A percentile compares a stretch with the other conserved stretches of the same genome.
These are phyloP conservation scores for Tenodera sinensis DNA, from an alignment of 2,888 invertebrate genomes.

Conservation along the genomic window DNA sequence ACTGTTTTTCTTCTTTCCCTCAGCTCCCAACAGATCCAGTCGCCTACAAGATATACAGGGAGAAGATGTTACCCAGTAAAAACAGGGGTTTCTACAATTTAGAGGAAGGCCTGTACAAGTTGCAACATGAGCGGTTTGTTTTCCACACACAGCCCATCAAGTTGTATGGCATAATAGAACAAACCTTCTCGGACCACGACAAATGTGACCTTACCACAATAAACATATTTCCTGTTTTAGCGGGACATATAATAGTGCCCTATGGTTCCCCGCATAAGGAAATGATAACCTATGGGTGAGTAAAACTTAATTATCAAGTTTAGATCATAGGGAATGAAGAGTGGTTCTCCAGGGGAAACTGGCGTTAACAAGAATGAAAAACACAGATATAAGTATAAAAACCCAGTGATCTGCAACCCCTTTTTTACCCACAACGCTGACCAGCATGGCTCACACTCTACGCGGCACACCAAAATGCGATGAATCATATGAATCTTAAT, in stretches of 20 bases:
- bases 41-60: not conserved
- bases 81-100: not conserved
- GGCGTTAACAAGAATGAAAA: not conserved
- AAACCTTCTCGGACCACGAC: not conserved
- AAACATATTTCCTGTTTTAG: not conserved
- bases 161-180: not conserved
- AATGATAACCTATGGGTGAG: constrained; percentile 7
- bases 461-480: too few species aligned
- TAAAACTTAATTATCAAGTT: not conserved
- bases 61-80: not conserved
- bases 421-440: too few species aligned
- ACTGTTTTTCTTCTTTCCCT: not conserved
- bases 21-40: not conserved
- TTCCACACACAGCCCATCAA: not conserved
- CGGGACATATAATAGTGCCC: not conserved
- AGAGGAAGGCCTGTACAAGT: not conserved
- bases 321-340: not conserved
- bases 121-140: not conserved
- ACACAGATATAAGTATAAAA: too few species aligned
- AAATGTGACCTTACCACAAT: not conserved
- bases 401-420: too few species aligned
- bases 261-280: constrained; percentile 11
- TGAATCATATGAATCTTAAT: too few species aligned
- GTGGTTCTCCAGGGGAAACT: not conserved
- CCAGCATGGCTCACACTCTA: too few species aligned